These are phyloP conservation scores for Gopherus flavomarginatus DNA, from an alignment of 2,113 vertebrate genomes.

Conservation along the genomic window DNA sequence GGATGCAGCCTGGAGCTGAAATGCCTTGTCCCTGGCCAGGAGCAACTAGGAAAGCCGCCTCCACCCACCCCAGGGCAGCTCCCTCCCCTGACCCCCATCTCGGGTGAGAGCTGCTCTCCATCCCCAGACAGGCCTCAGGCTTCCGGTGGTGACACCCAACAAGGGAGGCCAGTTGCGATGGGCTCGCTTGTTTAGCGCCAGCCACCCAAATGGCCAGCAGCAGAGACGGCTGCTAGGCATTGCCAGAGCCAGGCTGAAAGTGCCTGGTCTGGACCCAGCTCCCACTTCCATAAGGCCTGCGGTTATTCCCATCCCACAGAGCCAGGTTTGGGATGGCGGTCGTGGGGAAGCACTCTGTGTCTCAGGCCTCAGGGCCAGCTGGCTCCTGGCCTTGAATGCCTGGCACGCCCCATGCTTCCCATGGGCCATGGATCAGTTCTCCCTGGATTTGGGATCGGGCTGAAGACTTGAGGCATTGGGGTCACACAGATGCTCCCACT, in stretches of 20 bases:
- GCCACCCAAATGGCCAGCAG: not conserved
- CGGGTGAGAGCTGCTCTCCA: not conserved
- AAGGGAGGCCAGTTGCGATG: no score
- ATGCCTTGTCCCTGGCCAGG: not conserved
- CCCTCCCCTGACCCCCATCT: no score
- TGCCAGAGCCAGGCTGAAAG: not conserved
- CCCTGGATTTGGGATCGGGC: no score
- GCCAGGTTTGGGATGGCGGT: not conserved
- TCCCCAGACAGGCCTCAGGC: not conserved
- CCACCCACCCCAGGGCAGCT: not conserved
- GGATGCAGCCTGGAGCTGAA: not conserved
- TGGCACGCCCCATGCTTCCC: not conserved
- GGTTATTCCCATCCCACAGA: not conserved
- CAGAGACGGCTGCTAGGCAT: not conserved
- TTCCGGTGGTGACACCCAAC: no score
- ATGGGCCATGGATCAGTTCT: not conserved
- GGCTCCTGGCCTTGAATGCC: not conserved
- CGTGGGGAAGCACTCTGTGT: not conserved
- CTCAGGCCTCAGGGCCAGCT: not conserved
- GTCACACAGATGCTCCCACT: not conserved
- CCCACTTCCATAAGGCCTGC: not conserved
- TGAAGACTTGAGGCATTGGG: not conserved
- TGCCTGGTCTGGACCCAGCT: not conserved
- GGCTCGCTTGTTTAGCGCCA: no score
- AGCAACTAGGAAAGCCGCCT: not conserved